A percentile compares a stretch with the other conserved stretches of the same genome.
phyloP scores from a whole-genome alignment of 2,797 vertebrate species.

The Gobio occitaniae region DNA sequence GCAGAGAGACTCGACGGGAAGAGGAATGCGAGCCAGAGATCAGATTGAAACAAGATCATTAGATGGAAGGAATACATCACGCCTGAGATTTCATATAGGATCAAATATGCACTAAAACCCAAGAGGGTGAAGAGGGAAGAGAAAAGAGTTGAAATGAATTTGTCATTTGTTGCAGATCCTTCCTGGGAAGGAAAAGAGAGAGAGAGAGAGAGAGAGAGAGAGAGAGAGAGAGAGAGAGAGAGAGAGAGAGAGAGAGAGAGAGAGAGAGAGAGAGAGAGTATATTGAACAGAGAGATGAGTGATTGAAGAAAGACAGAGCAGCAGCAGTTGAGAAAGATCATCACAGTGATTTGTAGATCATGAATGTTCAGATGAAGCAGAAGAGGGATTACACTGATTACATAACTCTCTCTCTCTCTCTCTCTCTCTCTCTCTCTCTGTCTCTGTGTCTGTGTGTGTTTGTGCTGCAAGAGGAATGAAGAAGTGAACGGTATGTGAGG shows the following conservation, averaged over 20 bases:
- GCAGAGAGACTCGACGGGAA: slow-evolving; percentile 9
- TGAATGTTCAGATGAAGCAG: slow-evolving; percentile 27
- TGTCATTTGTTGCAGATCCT: slow-evolving; percentile 8
- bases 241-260: too few relatives aligned
- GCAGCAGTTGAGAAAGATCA: slow-evolving; percentile 3
- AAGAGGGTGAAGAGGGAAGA: background rate
- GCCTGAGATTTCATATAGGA: background rate
- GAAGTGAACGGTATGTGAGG: slow-evolving; percentile 1
- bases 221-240: too few relatives aligned
- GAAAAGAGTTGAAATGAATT: slow-evolving; percentile 3
- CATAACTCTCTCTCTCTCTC: slow-evolving; percentile 9
- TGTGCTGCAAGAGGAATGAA: background rate
- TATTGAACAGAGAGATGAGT: background rate
- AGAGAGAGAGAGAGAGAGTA: too few relatives aligned
- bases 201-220: too few relatives aligned
- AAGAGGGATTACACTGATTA: slow-evolving; percentile 33
- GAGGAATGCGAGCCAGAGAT: background rate
- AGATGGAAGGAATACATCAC: background rate
- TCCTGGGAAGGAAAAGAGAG: background rate
- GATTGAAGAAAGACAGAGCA: slow-evolving; percentile 25
- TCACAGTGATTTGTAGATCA: slow-evolving; percentile 27
- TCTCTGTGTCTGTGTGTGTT: background rate
- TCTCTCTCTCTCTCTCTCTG: too few relatives aligned
- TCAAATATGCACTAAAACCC: background rate
- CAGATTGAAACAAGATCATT: slow-evolving; percentile 2